Percentiles rank a stretch among this genome's conserved stretches.
These are phyloP conservation scores for Catharus bicknelli DNA, from an alignment of 2,113 vertebrate genomes.

Conservation along the genomic window DNA sequence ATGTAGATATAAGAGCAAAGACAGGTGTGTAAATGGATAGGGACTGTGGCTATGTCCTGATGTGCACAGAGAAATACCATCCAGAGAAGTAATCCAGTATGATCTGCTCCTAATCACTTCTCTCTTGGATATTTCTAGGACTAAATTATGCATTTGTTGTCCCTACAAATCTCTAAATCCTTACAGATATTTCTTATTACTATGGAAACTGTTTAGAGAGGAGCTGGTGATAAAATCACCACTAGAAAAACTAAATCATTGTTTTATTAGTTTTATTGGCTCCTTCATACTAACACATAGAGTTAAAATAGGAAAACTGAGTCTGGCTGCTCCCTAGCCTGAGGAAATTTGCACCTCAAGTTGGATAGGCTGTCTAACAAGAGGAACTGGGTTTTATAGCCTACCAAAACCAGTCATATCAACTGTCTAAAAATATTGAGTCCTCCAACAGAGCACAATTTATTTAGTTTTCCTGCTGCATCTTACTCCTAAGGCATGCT, in stretches of 20 bases:
- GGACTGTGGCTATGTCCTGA: neutral
- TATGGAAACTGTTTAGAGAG: slow-evolving; percentile 53
- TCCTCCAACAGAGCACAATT: neutral
- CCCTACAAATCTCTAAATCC: neutral
- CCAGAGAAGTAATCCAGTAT: neutral
- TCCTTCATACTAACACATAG: neutral
- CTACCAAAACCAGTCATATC: neutral
- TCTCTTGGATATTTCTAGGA: neutral
- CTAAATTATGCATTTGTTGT: neutral
- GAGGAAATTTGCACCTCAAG: neutral
- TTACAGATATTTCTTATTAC: slow-evolving; percentile 45
- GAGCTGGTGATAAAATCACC: neutral
- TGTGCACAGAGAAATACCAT: neutral
- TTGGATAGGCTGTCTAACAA: neutral
- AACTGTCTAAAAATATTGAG: neutral
- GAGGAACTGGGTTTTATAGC: neutral
- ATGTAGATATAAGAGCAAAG: neutral
- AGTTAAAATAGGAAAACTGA: neutral
- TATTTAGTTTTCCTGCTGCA: neutral
- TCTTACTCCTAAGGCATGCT: neutral
- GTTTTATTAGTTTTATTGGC: neutral
- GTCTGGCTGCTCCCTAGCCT: neutral
- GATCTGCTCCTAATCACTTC: neutral
- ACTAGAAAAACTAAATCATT: neutral
- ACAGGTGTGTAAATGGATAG: neutral